phyloP scores from a whole-genome alignment of 2,797 vertebrate species.

The Phoxinus dragarum region DNA sequence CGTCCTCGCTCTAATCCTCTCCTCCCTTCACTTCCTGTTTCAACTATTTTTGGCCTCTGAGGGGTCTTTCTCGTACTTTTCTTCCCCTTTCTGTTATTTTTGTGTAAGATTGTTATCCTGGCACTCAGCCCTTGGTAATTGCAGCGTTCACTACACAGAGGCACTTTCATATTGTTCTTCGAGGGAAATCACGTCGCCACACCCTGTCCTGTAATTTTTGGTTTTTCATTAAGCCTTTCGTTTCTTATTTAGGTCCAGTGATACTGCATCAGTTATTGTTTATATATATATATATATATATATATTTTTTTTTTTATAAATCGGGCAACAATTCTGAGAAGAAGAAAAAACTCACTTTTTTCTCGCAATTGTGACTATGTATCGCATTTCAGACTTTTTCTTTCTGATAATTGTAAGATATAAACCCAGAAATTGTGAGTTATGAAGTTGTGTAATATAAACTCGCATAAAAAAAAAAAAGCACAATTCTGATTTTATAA shows the following conservation, averaged over 20 bases:
- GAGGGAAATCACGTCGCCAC: not conserved
- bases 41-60: not conserved
- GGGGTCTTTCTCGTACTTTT: constrained; percentile 12
- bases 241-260: not conserved
- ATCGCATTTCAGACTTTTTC: too few species aligned
- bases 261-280: not conserved
- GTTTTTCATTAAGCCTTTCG: not conserved
- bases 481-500: too few species aligned
- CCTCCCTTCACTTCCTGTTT: constrained; percentile 30
- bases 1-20: not conserved
- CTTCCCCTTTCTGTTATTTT: not conserved
- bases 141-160: not conserved
- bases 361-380: too few species aligned
- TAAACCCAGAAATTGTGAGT: too few species aligned
- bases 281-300: not conserved
- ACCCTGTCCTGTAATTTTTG: not conserved
- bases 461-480: too few species aligned
- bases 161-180: constrained; percentile 4
- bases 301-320: too few species aligned
- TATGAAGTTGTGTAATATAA: too few species aligned
- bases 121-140: constrained; percentile 17
- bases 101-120: constrained; percentile 18
- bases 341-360: too few species aligned
- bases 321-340: too few species aligned
- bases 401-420: too few species aligned